Evolutionary conservation across 2,888 invertebrate species (phyloP).

Genomic region (Tenthredo livida): DNA sequence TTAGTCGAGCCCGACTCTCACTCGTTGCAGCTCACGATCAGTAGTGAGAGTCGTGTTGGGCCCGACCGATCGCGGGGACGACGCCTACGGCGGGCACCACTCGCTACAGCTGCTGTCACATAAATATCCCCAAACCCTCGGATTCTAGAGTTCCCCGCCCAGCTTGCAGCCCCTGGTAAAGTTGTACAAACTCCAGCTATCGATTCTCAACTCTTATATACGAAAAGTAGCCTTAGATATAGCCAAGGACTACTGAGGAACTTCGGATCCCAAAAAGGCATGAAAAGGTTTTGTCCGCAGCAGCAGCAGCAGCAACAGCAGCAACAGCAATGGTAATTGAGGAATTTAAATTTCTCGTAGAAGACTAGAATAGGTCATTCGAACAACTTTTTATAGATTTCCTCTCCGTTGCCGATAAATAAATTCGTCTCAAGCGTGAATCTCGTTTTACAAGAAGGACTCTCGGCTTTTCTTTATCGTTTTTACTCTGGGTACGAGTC

Average conservation of each 20-base stretch:
- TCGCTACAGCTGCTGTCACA: constrained; percentile 75
- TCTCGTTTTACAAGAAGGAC: not conserved
- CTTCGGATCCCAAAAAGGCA: not conserved
- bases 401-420: not conserved
- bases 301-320: not conserved
- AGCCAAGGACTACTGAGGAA: not conserved
- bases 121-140: constrained; percentile 75
- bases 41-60: constrained; percentile 49
- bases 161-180: constrained; percentile 60
- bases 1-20: constrained; percentile 12
- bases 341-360: not conserved
- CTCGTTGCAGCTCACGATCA: not conserved
- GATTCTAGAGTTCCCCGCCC: constrained; percentile 69
- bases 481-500: not conserved
- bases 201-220: constrained; percentile 74
- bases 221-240: constrained; percentile 14
- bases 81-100: constrained; percentile 54
- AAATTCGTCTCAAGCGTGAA: not conserved
- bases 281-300: not conserved
- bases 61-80: constrained; percentile 50
- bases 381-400: not conserved
- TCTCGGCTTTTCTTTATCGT: not conserved
- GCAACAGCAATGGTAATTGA: not conserved
- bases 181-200: constrained; percentile 73
- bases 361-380: not conserved